Percentiles rank a stretch among this genome's conserved stretches.
Conservation (phyloP, 2,888 invertebrate genomes). For the Mythimna loreyi region DNA sequence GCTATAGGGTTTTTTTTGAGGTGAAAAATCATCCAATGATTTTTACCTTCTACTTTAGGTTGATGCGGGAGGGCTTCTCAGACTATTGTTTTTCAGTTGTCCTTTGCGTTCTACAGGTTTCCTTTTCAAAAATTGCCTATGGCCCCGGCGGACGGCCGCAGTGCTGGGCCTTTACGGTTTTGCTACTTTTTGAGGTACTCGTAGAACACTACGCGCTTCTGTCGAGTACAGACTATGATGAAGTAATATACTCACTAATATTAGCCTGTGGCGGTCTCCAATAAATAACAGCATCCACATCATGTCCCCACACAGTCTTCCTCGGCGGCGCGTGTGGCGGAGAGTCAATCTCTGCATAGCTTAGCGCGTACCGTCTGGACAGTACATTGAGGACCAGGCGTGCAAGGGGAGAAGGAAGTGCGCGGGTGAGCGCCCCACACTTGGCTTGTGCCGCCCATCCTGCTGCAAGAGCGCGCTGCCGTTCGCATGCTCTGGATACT, state of each 20-base stretch:
- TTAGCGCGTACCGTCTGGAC: constrained; percentile 92
- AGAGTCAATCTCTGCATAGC: constrained; percentile 91
- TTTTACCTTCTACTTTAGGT: no score
- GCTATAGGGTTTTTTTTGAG: no score
- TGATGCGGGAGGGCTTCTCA: no score
- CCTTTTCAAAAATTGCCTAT: no score
- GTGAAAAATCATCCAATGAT: no score
- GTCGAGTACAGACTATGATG: neutral
- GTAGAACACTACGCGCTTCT: no score
- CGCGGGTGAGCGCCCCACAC: constrained; percentile 91
- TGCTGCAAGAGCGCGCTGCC: constrained; percentile 89
- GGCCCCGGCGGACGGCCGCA: no score
- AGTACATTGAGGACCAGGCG: constrained; percentile 91
- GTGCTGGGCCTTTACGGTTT: no score
- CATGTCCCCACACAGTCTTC: constrained; percentile 92
- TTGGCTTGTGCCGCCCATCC: constrained; percentile 88
- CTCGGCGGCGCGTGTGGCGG: constrained; percentile 81
- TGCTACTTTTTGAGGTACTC: no score
- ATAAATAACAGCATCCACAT: constrained; percentile 92
- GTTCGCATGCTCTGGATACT: constrained; percentile 78
- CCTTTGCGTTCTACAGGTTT: no score
- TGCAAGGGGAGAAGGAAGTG: constrained; percentile 91
- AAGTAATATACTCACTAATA: constrained; percentile 90
- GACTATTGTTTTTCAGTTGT: no score
- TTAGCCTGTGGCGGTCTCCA: constrained; percentile 95